These are phyloP conservation scores for Caenorhabditis remanei DNA, from an alignment of 1,140 invertebrate species.

Conservation along the genomic window DNA sequence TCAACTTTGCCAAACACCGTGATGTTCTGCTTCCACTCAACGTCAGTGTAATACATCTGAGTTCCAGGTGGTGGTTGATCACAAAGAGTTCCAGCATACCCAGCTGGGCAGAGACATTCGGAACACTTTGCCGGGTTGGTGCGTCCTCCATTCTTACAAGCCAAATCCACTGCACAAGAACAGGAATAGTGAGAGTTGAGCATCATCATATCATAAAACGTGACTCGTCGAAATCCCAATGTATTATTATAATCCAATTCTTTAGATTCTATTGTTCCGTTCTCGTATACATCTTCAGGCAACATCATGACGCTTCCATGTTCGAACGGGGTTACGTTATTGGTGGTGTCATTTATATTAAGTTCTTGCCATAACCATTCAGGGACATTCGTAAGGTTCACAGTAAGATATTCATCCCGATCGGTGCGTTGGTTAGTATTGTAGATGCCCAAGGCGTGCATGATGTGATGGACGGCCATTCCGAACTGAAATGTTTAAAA, in stretches of 20 bases:
- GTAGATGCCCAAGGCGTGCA: conserved; percentile 14
- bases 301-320: not conserved
- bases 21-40: too few relatives aligned
- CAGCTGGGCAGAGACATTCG: not conserved
- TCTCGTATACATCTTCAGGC: not conserved
- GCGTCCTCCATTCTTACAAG: conserved; percentile 25
- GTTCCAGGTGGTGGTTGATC: not conserved
- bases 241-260: not conserved
- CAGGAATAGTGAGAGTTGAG: not conserved
- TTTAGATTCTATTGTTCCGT: not conserved
- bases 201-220: conserved; percentile 12
- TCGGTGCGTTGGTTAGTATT: not conserved
- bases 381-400: not conserved
- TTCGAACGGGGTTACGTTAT: not conserved
- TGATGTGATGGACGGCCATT: conserved; percentile 2
- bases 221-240: not conserved
- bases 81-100: conserved; percentile 14
- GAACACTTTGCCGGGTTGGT: not conserved
- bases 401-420: conserved; percentile 1
- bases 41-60: too few relatives aligned
- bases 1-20: too few relatives aligned
- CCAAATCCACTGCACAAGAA: not conserved
- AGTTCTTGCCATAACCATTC: not conserved
- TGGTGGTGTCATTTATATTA: not conserved
- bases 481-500: conserved; percentile 10